These are phyloP conservation scores for Alectoris magna DNA, from an alignment of 2,797 vertebrate genomes.

Conservation along the genomic window DNA sequence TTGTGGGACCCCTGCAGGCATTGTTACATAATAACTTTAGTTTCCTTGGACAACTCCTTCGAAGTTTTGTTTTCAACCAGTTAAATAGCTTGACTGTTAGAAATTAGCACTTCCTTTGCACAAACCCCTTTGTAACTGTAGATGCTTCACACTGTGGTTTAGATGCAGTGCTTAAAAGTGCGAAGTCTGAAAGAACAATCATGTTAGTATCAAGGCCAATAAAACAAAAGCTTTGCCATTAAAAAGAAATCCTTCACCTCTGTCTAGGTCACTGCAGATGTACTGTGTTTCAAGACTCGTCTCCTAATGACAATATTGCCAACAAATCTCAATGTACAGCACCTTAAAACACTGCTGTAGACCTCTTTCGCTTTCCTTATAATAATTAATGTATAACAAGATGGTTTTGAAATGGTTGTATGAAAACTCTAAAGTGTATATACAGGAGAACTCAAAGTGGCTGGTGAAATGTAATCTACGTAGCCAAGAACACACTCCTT, in stretches of 20 bases:
- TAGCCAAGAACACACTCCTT: neutral
- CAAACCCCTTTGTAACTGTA: neutral
- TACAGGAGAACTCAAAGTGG: neutral
- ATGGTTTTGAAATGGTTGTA: neutral
- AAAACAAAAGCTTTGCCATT: conserved; percentile 2
- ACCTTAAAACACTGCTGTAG: neutral
- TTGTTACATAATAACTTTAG: conserved; percentile 47
- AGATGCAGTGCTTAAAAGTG: neutral
- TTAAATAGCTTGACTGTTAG: conserved; percentile 37
- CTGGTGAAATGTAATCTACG: neutral
- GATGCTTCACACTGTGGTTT: neutral
- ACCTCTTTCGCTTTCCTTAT: neutral
- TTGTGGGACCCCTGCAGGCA: conserved; percentile 55
- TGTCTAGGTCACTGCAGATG: neutral
- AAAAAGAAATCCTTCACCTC: neutral
- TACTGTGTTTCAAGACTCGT: neutral
- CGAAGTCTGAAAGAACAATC: conserved; percentile 10
- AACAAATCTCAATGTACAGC: neutral
- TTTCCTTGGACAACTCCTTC: conserved; percentile 32
- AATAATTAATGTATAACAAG: neutral
- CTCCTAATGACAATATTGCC: neutral
- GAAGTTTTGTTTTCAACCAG: conserved; percentile 36
- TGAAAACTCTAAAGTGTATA: neutral
- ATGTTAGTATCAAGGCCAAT: neutral
- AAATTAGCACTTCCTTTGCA: conserved; percentile 37